Evolutionary conservation across 2,113 vertebrate species (phyloP), one percentile per base, ranked within the genome.

Genomic region (Megalops atlanticus): DNA sequence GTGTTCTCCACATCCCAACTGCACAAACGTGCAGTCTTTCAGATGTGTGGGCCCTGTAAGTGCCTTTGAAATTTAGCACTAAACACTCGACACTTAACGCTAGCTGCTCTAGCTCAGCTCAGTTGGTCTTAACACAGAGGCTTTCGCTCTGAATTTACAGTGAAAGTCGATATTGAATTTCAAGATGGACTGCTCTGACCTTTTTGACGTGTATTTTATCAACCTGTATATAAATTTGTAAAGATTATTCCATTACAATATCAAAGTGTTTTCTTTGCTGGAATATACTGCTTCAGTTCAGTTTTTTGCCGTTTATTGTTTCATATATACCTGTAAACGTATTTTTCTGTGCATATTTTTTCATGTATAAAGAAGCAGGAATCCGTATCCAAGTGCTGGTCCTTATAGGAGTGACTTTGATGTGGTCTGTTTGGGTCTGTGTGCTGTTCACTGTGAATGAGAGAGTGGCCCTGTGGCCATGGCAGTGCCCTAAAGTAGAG

Each of bases 141-240:
- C 11, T 49, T 49, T 49, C 5, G 47, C 52, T 58, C 52, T 31
- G n/a, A 64, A 64, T 64, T n/a, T 24, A 58, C 52, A 58, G 24
- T n/a, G 52, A 58, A 72, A 54, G 75, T 83, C 24, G 6, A 52
- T 38, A 24, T 52, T 15, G 1, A 39, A 35, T 36, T 35, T 16
- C 70, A 12, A 27, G 39, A 70, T 87, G 31, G 78, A 70, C 24
- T 14, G 35, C 58, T 36, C 82, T 81, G 54, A 38, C 71, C 43
- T 82, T 39, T 70, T 74, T 77, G 49, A 71, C 0, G 31, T 45
- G 74, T 31, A 82, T 45, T 43, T 82, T 85, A 88, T 85, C 54
- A 80, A 78, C 31, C 8, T 90, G 87, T 89, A 86, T 80, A 88
- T 74, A 84, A 80, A 81, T 78, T 52, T 88, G 83, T 90, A 88